Base-by-base conservation (phyloP, 35 echinoderm and acorn worm genomes). In the Eucidaris tribuloides region DNA sequence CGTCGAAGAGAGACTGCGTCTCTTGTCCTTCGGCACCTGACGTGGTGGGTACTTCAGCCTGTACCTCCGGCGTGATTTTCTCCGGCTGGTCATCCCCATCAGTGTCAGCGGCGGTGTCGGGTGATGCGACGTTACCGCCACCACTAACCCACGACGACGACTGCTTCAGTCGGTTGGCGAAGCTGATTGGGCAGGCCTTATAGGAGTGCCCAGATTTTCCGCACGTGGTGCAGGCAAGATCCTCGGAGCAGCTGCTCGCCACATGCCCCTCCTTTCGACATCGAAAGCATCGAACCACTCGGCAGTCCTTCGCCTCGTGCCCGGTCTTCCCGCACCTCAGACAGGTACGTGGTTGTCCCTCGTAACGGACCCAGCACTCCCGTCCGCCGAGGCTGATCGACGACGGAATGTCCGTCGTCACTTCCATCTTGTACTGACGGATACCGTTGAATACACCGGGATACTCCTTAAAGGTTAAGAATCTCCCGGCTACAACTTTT, bases 201-300 rank as follows among this genome's bases (percentile, higher is more conserved):
- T 81, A 88, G 2, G 22, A 15, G 35, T 88, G 86, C 2, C 86
- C 86, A n/a, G 22, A 13, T 19, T 70, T 43, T 2, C 27, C 58
- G 48, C 86, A 88, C 13, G 71, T 37, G 0, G 86, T 59, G 71
- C 87, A 89, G 49, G 43, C 58, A 2, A 83, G 37, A 1, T 42
- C 37, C 5, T 64, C 57, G 9, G 62, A 17, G 40, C 87, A 89
- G 2, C 74, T 40, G 15, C 27, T 7, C 2, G 79, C 33, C 18
- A 65, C 17, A 29, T 89, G 87, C 7, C 79, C 79, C 24, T 80
- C 24, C 23, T 65, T n/a, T 11, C 59, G 17, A 52, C 86, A 81
- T 23, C 70, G 61, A 15, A 44, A 78, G 42, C 86, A 81, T 29
- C 50, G 46, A 15, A 66, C 74, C 3, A 46, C 18, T 19, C 35